Percentiles rank a stretch among this genome's conserved stretches.
phyloP scores from a whole-genome alignment of 1,140 invertebrate species.

The Trichonephila clavata region DNA sequence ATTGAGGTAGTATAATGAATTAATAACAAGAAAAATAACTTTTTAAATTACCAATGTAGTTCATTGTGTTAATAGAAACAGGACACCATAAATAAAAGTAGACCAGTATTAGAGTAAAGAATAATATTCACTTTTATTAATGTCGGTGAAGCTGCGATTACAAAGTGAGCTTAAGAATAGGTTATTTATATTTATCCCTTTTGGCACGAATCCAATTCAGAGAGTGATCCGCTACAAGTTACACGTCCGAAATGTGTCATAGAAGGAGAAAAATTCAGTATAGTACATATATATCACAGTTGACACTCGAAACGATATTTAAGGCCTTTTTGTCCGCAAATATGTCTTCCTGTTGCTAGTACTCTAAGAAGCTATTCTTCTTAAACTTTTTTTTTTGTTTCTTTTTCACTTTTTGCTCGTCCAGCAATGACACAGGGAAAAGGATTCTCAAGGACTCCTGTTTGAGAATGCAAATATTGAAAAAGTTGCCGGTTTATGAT shows the following conservation, averaged over 20 bases:
- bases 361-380: conserved; percentile 39
- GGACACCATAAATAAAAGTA: not conserved
- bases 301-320: conserved; percentile 71
- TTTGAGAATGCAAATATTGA: not conserved
- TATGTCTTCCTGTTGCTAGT: conserved; percentile 59
- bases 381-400: not conserved
- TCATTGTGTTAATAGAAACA: not conserved
- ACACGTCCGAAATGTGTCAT: conserved; percentile 62
- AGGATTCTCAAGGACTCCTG: not conserved
- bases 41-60: too few relatives aligned
- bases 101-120: conserved; percentile 63
- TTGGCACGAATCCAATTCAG: conserved; percentile 75
- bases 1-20: too few relatives aligned
- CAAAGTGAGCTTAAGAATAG: conserved; percentile 75
- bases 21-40: too few relatives aligned
- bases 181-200: conserved; percentile 42
- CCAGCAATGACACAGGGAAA: conserved; percentile 2
- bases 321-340: conserved; percentile 68
- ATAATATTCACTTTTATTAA: conserved; percentile 75
- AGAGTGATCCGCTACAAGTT: conserved; percentile 69
- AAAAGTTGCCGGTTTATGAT: not conserved
- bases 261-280: conserved; percentile 72
- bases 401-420: not conserved
- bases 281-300: conserved; percentile 73
- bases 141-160: conserved; percentile 73